These are phyloP conservation scores for Montifringilla adamsi DNA, from an alignment of 2,113 vertebrate genomes.

Conservation along the genomic window DNA sequence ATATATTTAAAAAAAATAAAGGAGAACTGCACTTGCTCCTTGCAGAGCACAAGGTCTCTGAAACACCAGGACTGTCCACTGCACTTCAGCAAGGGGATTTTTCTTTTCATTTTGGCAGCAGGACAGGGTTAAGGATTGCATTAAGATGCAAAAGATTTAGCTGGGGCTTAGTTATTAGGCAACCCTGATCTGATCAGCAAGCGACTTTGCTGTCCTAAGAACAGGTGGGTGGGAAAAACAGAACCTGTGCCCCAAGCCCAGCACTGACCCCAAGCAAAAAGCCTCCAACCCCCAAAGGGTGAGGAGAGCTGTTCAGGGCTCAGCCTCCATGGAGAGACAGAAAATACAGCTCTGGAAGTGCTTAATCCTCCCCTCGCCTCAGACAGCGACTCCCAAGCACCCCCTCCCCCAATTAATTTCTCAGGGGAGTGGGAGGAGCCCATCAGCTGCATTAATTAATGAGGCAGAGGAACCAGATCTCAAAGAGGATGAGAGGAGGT, in stretches of 20 bases:
- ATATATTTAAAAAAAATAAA: fast-evolving
- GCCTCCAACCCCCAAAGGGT: not conserved
- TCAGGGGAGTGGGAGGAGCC: not conserved
- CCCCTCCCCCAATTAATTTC: not conserved
- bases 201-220: not conserved
- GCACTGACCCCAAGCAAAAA: not conserved
- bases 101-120: not conserved
- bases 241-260: not conserved
- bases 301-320: not conserved
- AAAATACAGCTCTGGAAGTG: fast-evolving
- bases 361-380: not conserved
- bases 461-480: not conserved
- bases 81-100: not conserved
- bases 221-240: not conserved
- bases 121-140: not conserved
- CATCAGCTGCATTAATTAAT: slow-evolving; percentile 18
- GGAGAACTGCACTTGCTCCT: not conserved
- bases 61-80: not conserved
- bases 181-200: slow-evolving; percentile 9
- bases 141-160: slow-evolving; percentile 2
- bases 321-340: not conserved
- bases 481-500: not conserved
- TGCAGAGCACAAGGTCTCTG: not conserved
- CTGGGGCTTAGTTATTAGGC: not conserved
- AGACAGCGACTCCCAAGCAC: not conserved